Percentiles rank a stretch among this genome's conserved stretches.
These are phyloP conservation scores for Troides helena DNA, from an alignment of 2,888 invertebrate genomes.

Conservation along the genomic window DNA sequence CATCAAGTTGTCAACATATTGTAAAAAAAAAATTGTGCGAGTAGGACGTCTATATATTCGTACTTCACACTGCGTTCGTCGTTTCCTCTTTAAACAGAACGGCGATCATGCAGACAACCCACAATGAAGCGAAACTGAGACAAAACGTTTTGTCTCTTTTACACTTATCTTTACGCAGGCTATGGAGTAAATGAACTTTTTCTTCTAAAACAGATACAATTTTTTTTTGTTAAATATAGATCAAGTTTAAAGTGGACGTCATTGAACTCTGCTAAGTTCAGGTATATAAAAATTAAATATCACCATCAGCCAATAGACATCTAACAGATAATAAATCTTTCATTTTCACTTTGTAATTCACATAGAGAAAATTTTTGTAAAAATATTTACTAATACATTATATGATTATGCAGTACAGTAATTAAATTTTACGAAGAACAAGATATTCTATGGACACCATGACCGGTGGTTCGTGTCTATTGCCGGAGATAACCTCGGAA, in stretches of 20 bases:
- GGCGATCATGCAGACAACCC: conserved; percentile 74
- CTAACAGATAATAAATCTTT: neutral
- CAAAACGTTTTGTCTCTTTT: conserved; percentile 53
- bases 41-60: conserved; percentile 51
- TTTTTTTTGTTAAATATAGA: conserved; percentile 72
- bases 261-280: conserved; percentile 50
- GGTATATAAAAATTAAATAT: conserved; percentile 9
- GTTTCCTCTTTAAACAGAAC: conserved; percentile 69
- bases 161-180: conserved; percentile 32
- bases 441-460: too few relatives aligned
- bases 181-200: conserved; percentile 8
- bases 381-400: too few relatives aligned
- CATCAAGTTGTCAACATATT: conserved; percentile 57
- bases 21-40: conserved; percentile 57
- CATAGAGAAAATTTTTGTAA: neutral
- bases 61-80: conserved; percentile 48
- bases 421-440: too few relatives aligned
- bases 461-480: too few relatives aligned
- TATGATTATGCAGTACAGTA: too few relatives aligned
- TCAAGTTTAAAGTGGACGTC: conserved; percentile 73
- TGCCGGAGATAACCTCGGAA: too few relatives aligned
- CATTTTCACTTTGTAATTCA: neutral
- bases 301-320: neutral
- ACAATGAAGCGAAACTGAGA: conserved; percentile 48
- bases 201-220: conserved; percentile 49